Evolutionary conservation across 2,888 invertebrate species (phyloP).

Genomic region (Andrena flavipes): DNA sequence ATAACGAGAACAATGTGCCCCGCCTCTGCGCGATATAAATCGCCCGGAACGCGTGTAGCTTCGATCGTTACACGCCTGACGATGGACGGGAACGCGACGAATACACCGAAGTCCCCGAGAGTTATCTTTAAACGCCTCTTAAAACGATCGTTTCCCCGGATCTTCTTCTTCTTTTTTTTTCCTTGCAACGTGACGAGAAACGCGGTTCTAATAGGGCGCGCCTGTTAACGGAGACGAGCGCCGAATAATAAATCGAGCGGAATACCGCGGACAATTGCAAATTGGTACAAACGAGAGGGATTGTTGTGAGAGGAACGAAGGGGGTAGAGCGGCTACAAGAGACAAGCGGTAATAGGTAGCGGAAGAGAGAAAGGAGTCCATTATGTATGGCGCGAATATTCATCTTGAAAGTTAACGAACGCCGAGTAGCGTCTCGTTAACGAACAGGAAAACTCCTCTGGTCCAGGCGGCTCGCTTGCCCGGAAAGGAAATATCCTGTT

Average conservation of each 20-base stretch:
- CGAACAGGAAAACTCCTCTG: slow-evolving; percentile 67
- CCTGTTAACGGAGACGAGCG: slow-evolving; percentile 30
- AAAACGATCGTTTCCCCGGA: slow-evolving; percentile 1
- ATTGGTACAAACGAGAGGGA: slow-evolving; percentile 64
- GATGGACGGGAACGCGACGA: not conserved
- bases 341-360: slow-evolving; percentile 27
- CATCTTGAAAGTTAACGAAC: slow-evolving; percentile 73
- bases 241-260: slow-evolving; percentile 64
- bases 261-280: slow-evolving; percentile 62
- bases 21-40: slow-evolving; percentile 5
- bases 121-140: slow-evolving; percentile 16
- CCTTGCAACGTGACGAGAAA: not conserved
- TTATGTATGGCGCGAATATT: slow-evolving; percentile 64
- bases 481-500: slow-evolving; percentile 64
- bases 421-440: slow-evolving; percentile 69
- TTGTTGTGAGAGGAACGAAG: slow-evolving; percentile 47
- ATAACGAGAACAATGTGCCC: slow-evolving; percentile 27
- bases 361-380: slow-evolving; percentile 37
- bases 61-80: not conserved
- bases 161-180: not conserved
- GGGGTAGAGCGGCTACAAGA: not conserved
- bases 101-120: not conserved
- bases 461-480: slow-evolving; percentile 48
- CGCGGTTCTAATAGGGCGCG: slow-evolving; percentile 23
- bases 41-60: slow-evolving; percentile 1